These are phyloP conservation scores for Drosophila silvestris DNA, from an alignment of 2,888 invertebrate genomes.

Conservation along the genomic window DNA sequence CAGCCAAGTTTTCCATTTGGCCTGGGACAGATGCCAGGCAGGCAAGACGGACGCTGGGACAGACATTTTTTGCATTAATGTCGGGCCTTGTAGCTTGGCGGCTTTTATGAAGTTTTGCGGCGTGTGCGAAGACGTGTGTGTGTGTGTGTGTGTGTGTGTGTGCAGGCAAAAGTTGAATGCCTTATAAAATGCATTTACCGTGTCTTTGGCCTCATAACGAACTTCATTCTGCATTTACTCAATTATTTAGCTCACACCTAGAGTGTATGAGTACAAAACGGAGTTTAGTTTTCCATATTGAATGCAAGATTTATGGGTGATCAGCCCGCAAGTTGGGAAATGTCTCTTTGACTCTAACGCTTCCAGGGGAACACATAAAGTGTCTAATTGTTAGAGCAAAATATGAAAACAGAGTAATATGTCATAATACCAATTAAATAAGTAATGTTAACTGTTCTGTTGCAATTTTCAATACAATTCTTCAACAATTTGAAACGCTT, in stretches of 20 bases:
- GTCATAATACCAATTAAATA: background rate
- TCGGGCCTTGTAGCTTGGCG: constrained; percentile 32
- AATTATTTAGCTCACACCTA: constrained; percentile 38
- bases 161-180: constrained; percentile 50
- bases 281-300: constrained; percentile 12
- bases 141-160: constrained; percentile 6
- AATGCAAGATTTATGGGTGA: background rate
- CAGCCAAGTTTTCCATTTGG: constrained; percentile 64
- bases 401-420: background rate
- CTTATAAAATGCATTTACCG: constrained; percentile 50
- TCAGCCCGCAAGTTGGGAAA: background rate
- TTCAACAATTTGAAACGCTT: constrained; percentile 24
- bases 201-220: constrained; percentile 43
- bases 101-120: constrained; percentile 34
- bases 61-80: constrained; percentile 46
- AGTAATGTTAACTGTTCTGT: background rate
- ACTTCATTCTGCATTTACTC: constrained; percentile 31
- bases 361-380: background rate
- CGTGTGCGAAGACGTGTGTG: background rate
- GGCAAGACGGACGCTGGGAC: background rate
- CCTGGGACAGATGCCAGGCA: constrained; percentile 26
- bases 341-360: constrained; percentile 1
- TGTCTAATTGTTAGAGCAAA: too few species aligned
- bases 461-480: constrained; percentile 14
- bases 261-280: background rate